Evolutionary conservation across 2,113 vertebrate species (phyloP), one percentile per base, ranked within the genome.

Genomic region (Sterna hirundo): DNA sequence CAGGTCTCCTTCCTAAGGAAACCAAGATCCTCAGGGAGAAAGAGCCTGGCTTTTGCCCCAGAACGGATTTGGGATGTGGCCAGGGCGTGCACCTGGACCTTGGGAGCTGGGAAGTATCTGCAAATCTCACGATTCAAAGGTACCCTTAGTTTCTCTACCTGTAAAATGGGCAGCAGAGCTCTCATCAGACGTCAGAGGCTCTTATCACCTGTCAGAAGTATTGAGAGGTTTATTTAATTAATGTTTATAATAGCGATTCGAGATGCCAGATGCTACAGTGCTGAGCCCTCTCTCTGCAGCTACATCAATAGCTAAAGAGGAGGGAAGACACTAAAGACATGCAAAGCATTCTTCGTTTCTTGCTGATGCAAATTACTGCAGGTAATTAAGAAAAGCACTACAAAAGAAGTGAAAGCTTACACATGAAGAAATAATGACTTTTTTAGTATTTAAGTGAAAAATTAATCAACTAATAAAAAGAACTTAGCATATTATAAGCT

Each of bases 381-480:
- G 91, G 93, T 94, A 97, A 97, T 97, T 97, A 97, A 95, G 93
- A 91, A 96, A 87, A 91, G 46, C 78, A 70, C 95, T 91, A 94
- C 91, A 94, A 94, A 95, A 96, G 70, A 95, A 95, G 32, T 47
- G 75, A 94, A 93, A 90, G 66, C 60, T 93, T 91, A 87, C 93
- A 85, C 66, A 80, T 47, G 57, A 94, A 86, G 88, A 92, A 96
- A 94, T 94, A 93, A 95, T 70, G 18, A 88, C 55, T 83, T 94
- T 94, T 96, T 94, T 38, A 77, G 70, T 65, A 94, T 86, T 91
- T 83, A 91, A 90, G 94, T 86, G 66, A 97, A 94, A 95, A 96
- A 97, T 91, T 96, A 97, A 95, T 95, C 94, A 97, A 92, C 86
- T 94, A 95, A 93, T 95, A 90, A 88, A 95, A 98, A 95, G 60